A percentile compares a stretch with the other conserved stretches of the same genome.
Evolutionary conservation across 2,888 invertebrate species (phyloP).

Genomic region (Limnephilus rhombicus): DNA sequence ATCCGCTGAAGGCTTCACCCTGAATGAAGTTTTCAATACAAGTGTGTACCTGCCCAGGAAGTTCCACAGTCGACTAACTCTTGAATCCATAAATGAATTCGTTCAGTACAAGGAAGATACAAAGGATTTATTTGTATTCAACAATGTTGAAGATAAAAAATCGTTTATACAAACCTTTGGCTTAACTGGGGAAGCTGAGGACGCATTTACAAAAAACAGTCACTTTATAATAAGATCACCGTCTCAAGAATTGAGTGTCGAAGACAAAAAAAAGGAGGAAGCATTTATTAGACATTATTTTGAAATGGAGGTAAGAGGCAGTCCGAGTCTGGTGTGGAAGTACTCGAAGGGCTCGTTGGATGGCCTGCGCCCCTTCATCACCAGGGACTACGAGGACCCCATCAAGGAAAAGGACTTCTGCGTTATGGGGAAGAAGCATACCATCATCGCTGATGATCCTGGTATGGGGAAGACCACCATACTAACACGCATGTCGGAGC

Average conservation of each 20-base stretch:
- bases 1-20: not conserved
- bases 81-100: not conserved
- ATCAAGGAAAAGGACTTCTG: not conserved
- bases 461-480: slow-evolving; percentile 1
- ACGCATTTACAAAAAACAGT: not conserved
- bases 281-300: not conserved
- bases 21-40: not conserved
- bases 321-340: not conserved
- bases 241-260: not conserved
- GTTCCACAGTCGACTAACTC: not conserved
- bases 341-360: not conserved
- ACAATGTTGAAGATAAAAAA: not conserved
- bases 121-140: not conserved
- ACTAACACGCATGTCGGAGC: not conserved
- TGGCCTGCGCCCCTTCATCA: not conserved
- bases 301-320: not conserved
- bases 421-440: not conserved
- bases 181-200: not conserved
- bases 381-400: not conserved
- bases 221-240: not conserved
- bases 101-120: not conserved
- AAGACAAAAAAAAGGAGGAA: not conserved
- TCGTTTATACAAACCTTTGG: not conserved
- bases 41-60: not conserved
- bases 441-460: not conserved